A percentile compares a stretch with the other conserved stretches of the same genome.
Evolutionary conservation across 1,140 invertebrate species (phyloP).

Genomic region (Nasonia vitripennis): DNA sequence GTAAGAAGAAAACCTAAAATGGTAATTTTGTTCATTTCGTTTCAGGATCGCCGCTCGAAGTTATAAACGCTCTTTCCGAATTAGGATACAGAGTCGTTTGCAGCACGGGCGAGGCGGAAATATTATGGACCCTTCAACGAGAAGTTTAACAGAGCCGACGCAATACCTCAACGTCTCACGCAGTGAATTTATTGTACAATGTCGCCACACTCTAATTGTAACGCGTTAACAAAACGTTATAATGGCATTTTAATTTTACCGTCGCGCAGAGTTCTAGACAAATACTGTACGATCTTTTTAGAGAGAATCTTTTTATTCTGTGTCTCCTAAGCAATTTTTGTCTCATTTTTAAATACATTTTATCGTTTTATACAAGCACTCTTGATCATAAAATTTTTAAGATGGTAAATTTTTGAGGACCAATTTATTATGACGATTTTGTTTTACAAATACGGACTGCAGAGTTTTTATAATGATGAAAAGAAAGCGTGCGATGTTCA

Average conservation of each 20-base stretch:
- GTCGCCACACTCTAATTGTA: background rate
- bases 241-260: conserved; percentile 15
- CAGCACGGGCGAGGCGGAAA: conserved; percentile 85
- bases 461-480: conserved; percentile 23
- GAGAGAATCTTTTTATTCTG: conserved; percentile 1
- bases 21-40: conserved; percentile 56
- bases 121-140: conserved; percentile 87
- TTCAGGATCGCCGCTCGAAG: conserved; percentile 77
- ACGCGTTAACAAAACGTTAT: conserved; percentile 8
- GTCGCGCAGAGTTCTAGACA: background rate
- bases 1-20: conserved; percentile 9
- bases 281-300: background rate
- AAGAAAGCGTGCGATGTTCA: background rate
- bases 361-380: conserved; percentile 6
- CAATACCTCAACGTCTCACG: background rate
- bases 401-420: conserved; percentile 38
- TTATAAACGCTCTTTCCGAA: conserved; percentile 84
- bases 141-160: conserved; percentile 73
- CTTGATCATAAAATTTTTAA: conserved; percentile 18
- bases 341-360: background rate
- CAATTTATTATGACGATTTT: conserved; percentile 26
- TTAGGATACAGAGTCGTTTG: conserved; percentile 85
- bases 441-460: conserved; percentile 34
- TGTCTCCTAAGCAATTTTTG: background rate
- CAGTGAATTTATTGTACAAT: conserved; percentile 23